These are phyloP conservation scores for Adoxophyes honmai DNA, from an alignment of 1,140 invertebrate genomes.

Conservation along the genomic window DNA sequence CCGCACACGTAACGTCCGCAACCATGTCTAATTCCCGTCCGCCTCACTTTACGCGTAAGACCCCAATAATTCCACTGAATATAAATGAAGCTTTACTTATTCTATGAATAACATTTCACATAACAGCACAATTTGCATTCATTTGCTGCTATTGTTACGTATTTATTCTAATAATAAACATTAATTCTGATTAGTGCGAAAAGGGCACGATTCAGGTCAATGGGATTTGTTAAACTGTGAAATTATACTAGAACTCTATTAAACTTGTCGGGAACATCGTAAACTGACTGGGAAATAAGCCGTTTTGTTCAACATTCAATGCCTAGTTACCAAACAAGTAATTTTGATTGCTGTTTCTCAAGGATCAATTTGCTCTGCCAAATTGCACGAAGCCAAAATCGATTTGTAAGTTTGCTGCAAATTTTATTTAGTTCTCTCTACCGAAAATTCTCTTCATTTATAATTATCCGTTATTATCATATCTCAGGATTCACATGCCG, in stretches of 20 bases:
- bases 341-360: no score
- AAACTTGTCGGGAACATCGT: constrained; percentile 2
- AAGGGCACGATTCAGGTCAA: background rate
- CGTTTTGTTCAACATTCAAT: no score
- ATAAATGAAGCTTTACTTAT: constrained; percentile 52
- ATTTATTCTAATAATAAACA: constrained; percentile 27
- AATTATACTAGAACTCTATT: background rate
- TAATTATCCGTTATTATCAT: no score
- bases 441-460: no score
- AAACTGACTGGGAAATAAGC: no score
- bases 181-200: background rate
- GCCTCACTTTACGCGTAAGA: constrained; percentile 43
- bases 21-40: constrained; percentile 31
- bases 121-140: constrained; percentile 49
- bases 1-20: constrained; percentile 18
- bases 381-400: no score
- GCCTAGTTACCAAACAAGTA: no score
- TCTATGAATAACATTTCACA: constrained; percentile 55
- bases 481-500: no score
- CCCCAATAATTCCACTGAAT: constrained; percentile 47
- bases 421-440: no score
- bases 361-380: no score
- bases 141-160: constrained; percentile 32
- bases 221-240: background rate
- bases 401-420: no score